Conservation (phyloP, 1,140 invertebrate species). For the Tenebrio molitor region DNA sequence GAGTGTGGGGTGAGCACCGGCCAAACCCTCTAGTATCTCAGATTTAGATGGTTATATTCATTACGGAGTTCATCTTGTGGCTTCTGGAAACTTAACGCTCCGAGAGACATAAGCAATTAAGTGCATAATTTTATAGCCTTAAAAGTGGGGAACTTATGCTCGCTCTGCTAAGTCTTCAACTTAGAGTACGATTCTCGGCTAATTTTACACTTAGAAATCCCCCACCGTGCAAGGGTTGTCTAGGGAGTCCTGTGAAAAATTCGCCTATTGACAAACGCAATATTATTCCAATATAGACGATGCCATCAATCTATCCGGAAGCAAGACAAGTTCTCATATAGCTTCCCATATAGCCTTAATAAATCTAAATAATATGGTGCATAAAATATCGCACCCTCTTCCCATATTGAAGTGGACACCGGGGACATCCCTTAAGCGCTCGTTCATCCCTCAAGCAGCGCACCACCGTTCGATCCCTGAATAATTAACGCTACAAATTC, state of each 20-base stretch:
- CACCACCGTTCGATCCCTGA: too few species aligned
- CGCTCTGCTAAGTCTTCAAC: conserved; percentile 25
- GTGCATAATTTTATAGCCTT: conserved; percentile 58
- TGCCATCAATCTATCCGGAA: conserved; percentile 41
- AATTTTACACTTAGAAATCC: conserved; percentile 14
- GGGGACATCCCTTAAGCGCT: conserved; percentile 47
- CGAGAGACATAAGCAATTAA: conserved; percentile 58
- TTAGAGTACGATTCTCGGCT: conserved; percentile 4
- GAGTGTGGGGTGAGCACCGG: neutral
- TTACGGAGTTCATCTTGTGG: conserved; percentile 49
- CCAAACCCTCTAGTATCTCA: conserved; percentile 23
- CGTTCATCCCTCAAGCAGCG: conserved; percentile 44
- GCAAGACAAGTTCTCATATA: conserved; percentile 36
- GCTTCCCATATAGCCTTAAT: conserved; percentile 49
- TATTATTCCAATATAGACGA: conserved; percentile 42
- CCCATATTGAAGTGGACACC: conserved; percentile 53
- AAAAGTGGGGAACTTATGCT: conserved; percentile 53
- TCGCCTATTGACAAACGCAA: neutral
- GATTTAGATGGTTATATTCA: conserved; percentile 50
- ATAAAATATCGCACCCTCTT: conserved; percentile 51
- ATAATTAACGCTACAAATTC: conserved; percentile 23
- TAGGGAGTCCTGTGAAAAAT: too few species aligned
- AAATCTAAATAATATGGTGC: conserved; percentile 54
- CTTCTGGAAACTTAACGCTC: conserved; percentile 58
- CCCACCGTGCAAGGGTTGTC: too few species aligned